Evolutionary conservation across 2,797 vertebrate genomes (phyloP), one percentile per base, ranked within the genome.

Genomic region (Rhinogobio ventralis): DNA sequence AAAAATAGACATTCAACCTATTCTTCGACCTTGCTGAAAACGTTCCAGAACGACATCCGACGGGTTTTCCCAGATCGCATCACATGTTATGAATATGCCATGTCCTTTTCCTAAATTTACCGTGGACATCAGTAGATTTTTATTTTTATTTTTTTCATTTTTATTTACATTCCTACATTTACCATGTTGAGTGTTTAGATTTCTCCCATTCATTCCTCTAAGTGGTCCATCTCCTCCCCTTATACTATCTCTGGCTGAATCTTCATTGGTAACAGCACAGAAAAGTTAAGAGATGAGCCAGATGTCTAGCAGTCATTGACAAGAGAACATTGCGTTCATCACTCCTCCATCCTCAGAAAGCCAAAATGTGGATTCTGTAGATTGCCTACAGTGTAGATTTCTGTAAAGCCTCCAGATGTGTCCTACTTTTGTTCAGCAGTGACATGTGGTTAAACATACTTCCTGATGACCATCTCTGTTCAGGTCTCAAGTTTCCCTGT

Each of bases 311-410:
- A 69, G 20, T 36, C 42, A 77, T 20, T 77, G 62, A 68, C 73
- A 46, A 69, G 42, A 36, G 64, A 79, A 79, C 51, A 60, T 55
- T 53, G 28, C 5, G 53, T 78, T 84, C 39, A 62, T 84, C 51
- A 67, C 78, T 39, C 14, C 49, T 81, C 84, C 89, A 88, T 89
- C 91, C 80, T 87, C 71, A 90, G 91, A 90, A 89, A 91, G 89
- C 88, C 87, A 62, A 78, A 78, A n/a, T 46, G 64, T 79, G 73
- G 49, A 83, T 83, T 77, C 33, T 83, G 49, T 39, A 42, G 49
- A 57, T 57, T 53, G 55, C 30, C 69, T n/a, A n/a, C n/a, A n/a
- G n/a, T n/a, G n/a, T n/a, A n/a, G n/a, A n/a, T n/a, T n/a, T n/a
- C n/a, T 82, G 55, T 60, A 17, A 74, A 74, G 57, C 81, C 64